These are phyloP conservation scores for Muscicapa adusta DNA, from an alignment of 2,113 vertebrate genomes.

Conservation along the genomic window DNA sequence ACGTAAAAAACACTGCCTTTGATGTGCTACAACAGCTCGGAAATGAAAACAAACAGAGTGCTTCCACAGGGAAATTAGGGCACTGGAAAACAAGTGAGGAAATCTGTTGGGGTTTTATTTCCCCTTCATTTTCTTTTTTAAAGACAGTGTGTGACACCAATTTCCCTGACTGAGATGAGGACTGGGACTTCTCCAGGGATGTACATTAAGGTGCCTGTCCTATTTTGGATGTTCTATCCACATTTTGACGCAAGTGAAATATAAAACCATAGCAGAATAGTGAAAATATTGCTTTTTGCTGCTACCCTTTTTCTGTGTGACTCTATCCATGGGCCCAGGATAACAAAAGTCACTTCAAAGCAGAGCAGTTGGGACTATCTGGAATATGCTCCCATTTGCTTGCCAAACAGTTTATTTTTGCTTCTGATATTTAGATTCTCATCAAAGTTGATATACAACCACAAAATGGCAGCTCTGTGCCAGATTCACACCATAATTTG, in stretches of 20 bases:
- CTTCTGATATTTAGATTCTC: not conserved
- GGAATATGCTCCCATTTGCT: not conserved
- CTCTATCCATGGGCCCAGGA: not conserved
- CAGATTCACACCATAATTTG: not conserved
- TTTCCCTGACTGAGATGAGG: not conserved
- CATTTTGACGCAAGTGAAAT: not conserved
- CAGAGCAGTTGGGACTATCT: not conserved
- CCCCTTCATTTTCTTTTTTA: not conserved
- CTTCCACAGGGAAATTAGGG: constrained; percentile 22
- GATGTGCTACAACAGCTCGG: constrained; percentile 18
- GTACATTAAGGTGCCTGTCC: not conserved
- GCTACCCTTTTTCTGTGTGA: not conserved
- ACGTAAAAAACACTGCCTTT: constrained; percentile 2
- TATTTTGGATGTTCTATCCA: not conserved
- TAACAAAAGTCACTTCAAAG: not conserved
- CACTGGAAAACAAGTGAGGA: not conserved
- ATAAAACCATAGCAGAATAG: not conserved
- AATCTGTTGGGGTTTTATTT: not conserved
- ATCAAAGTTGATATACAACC: not conserved
- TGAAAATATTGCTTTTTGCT: not conserved
- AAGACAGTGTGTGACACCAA: not conserved
- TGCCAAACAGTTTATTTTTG: not conserved
- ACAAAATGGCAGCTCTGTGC: not conserved
- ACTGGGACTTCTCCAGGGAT: not conserved
- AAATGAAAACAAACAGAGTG: constrained; percentile 50